These are phyloP conservation scores for Chrysaora quinquecirrha DNA, from an alignment of 30 jellyfish, hydroid and myxozoan species.

Conservation along the genomic window DNA sequence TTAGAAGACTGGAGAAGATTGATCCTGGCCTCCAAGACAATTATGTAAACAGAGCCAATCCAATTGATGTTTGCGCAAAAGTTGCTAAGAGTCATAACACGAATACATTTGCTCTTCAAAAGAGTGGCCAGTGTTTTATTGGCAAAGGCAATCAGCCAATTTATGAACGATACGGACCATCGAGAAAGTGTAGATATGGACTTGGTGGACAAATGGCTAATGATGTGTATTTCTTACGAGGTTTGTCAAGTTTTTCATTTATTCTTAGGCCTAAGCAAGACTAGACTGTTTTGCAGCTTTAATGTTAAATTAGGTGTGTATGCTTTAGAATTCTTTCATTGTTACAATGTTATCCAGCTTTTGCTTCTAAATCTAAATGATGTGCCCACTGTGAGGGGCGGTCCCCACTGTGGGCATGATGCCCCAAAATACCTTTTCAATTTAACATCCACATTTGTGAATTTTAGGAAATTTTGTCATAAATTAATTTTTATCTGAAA, in stretches of 20 bases:
- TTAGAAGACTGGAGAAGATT: slow-evolving; percentile 84
- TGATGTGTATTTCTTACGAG: slow-evolving; percentile 85
- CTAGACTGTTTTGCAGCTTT: too few species aligned
- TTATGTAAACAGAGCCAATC: slow-evolving; percentile 76
- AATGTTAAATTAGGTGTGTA: too few species aligned
- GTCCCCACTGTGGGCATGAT: too few species aligned
- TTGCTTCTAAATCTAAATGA: too few species aligned
- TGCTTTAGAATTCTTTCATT: too few species aligned
- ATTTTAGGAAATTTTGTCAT: too few species aligned
- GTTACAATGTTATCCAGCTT: too few species aligned
- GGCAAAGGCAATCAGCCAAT: slow-evolving; percentile 63
- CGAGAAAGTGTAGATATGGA: slow-evolving; percentile 96
- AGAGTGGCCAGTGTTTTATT: slow-evolving; percentile 97
- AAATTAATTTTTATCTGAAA: too few species aligned
- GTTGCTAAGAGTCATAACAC: slow-evolving; percentile 83
- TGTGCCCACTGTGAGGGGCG: too few species aligned
- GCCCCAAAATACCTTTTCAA: too few species aligned
- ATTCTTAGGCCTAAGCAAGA: too few species aligned
- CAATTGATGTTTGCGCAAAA: slow-evolving; percentile 84
- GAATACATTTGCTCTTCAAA: slow-evolving; percentile 86
- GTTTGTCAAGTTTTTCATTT: slow-evolving; percentile 12
- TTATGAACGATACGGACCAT: slow-evolving; percentile 80
- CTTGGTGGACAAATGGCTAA: slow-evolving; percentile 99
- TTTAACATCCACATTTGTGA: too few species aligned
- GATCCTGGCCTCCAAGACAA: slow-evolving; percentile 76